Evolutionary conservation across 2,888 invertebrate genomes (phyloP), one percentile per base, ranked within the genome.

Genomic region (Parthenolecanium corni): DNA sequence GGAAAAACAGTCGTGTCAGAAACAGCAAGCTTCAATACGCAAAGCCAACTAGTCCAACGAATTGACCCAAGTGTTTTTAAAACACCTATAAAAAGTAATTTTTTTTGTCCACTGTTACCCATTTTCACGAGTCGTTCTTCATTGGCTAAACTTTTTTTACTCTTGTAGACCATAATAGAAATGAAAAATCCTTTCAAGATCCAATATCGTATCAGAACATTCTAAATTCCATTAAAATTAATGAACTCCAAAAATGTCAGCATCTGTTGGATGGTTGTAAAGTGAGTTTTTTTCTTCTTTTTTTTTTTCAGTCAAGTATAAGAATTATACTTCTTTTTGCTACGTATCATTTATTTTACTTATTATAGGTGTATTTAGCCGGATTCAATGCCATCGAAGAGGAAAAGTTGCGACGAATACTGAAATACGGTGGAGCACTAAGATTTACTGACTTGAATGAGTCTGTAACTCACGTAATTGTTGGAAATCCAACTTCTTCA

Each of bases 201-300:
- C n/a, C n/a, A n/a, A n/a, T n/a, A n/a, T n/a, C 68, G 23, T 71
- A 71, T 62, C 67, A 69, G 66, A 58, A 65, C 62, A 51, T 68
- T 61, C 64, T 69, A 18, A 66, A 66, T 61, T 65, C 66, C 62
- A 61, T 71, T 42, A 67, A 67, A 52, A 23, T 70, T 6, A 20
- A 62, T 62, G 76, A 78, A 64, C 82, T 83, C 1, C 85, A 84
- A 71, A 80, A 79, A 71, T 84, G 84, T 66, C 91, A 89, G 36
- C 77, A 82, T 65, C 91, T 91, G 71, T 80, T 94, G 63, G 93
- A 94, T 76, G 92, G 92, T 53, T 93, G 90, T 71, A 86, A 85
- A 74, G 86, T 89, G 73, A 77, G 79, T 77, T 64, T 52, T 57
- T 56, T 36, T 52, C 23, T n/a, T n/a, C n/a, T n/a, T n/a, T n/a